Base-by-base conservation (phyloP, 2,888 invertebrate species). In the Caenorhabditis macrosperma region DNA sequence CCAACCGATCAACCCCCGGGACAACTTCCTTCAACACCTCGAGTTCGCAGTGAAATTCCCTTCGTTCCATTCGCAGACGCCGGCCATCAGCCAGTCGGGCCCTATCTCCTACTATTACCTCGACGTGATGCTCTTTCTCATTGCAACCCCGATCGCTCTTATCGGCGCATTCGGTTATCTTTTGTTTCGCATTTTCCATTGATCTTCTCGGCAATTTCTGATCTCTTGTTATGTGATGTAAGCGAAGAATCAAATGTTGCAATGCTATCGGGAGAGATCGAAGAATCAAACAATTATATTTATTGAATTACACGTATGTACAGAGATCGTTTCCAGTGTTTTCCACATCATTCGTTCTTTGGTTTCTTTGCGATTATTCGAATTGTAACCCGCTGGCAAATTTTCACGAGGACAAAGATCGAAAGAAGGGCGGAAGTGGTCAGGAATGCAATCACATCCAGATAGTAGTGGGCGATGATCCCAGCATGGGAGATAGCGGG, bases 21-120 rank as follows among this genome's bases (percentile, higher is more conserved):
- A 68, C 3, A 78, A 59, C 35, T 59, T 71, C n/a, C 30, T 78
- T 0, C 41, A 64, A 22, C 64, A 78, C 22, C 35, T 78, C 7
- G 77, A 78, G 9, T 71, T 78, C 33, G 57, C 77, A 0, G 54
- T 35, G n/a, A 78, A 66, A 44, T 74, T 69, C 17, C 69, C 69
- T 3, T 20, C 22, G 0, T 59, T 48, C 24, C 69, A 38, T 12
- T 41, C 52, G 7, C 69, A 69, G 15, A 59, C 38, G 30, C 41
- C 69, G 0, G 60, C 52, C 5, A 69, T 69, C 41, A 35, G 28
- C 35, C 20, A 54, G 15, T 46, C 54, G 9, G 61, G 61, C 0
- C 22, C 24, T 10, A 44, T 71, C 9, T 28, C 61, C 20, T 50
- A 71, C 44, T 61, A 71, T 17, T 71, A 71, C 41, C 71, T 71